Conservation (phyloP, 2,888 invertebrate genomes). For the Acanthosepion pharaonis region DNA sequence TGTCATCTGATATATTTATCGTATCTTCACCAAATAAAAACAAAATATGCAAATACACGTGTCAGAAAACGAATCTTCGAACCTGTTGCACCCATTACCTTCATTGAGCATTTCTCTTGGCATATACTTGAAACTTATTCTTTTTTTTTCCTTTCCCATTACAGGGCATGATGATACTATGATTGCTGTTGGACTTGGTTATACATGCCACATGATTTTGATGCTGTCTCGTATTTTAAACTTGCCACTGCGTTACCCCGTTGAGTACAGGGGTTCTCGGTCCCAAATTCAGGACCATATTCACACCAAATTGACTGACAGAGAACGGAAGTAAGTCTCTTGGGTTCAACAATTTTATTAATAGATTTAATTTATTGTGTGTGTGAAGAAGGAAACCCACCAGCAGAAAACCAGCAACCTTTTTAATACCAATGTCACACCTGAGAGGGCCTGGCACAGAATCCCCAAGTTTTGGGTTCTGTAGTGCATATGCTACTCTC, state of each 20-base stretch:
- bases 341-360: neutral
- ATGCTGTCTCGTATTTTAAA: constrained; percentile 88
- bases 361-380: neutral
- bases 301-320: constrained; percentile 81
- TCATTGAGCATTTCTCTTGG: neutral
- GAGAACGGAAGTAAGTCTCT: constrained; percentile 75
- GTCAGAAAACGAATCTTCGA: too few species aligned
- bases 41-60: too few species aligned
- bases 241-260: constrained; percentile 88
- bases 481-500: too few species aligned
- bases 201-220: constrained; percentile 86
- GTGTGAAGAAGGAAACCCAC: too few species aligned
- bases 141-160: neutral
- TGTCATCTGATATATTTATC: too few species aligned
- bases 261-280: constrained; percentile 86
- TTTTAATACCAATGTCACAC: too few species aligned
- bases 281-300: constrained; percentile 87
- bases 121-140: neutral
- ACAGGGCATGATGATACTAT: constrained; percentile 80
- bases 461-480: too few species aligned
- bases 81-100: too few species aligned
- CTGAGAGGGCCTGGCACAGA: too few species aligned
- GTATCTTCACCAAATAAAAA: too few species aligned
- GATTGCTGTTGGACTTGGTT: constrained; percentile 89
- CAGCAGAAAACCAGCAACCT: too few species aligned